Evolutionary conservation across 1,140 invertebrate genomes (phyloP).

Genomic region (Hestina assimilis): DNA sequence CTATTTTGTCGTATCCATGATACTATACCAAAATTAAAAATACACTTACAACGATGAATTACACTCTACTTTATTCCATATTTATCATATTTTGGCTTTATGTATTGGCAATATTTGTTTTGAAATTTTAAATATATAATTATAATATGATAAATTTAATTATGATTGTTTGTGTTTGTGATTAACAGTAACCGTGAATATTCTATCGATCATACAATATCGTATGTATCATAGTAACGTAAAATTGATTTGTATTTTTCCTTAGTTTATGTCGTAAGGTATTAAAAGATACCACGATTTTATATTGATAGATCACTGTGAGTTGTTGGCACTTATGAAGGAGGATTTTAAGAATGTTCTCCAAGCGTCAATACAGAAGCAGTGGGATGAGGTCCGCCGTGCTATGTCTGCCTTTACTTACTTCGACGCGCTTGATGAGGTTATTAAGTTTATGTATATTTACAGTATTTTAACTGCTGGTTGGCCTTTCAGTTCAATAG

Average conservation of each 20-base stretch:
- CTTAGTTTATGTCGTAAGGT: background rate
- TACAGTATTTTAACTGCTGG: no score
- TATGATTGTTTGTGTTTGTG: background rate
- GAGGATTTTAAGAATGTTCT: conserved; percentile 81
- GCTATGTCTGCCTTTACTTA: conserved; percentile 82
- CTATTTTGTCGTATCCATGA: no score
- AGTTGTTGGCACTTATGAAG: conserved; percentile 76
- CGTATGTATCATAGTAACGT: conserved; percentile 27
- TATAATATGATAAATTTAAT: background rate
- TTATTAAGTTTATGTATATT: no score
- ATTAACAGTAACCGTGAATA: background rate
- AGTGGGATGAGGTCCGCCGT: conserved; percentile 80
- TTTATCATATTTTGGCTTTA: no score
- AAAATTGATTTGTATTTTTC: conserved; percentile 15
- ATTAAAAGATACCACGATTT: background rate
- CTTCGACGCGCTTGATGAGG: conserved; percentile 81
- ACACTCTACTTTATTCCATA: no score
- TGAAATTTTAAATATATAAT: no score
- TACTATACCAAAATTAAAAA: background rate
- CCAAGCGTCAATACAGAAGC: conserved; percentile 76
- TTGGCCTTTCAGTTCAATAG: no score
- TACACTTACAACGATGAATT: no score
- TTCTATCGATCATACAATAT: conserved; percentile 13
- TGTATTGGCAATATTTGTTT: no score
- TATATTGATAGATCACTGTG: conserved; percentile 68